These are phyloP conservation scores for Meloidogyne exigua DNA, from an alignment of 1,140 invertebrate species.

Conservation along the genomic window DNA sequence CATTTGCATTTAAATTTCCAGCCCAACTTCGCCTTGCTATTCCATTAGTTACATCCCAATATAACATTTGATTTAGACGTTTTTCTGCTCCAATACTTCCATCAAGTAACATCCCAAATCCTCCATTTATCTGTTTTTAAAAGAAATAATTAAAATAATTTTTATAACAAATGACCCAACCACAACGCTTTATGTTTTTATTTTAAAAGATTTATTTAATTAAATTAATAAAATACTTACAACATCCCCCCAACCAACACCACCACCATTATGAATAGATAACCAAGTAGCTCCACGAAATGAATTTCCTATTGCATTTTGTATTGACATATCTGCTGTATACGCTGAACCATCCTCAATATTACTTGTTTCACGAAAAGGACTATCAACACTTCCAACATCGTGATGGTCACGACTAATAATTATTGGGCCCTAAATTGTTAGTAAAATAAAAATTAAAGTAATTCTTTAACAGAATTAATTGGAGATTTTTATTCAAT, in stretches of 20 bases:
- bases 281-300: conserved; percentile 75
- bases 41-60: conserved; percentile 75
- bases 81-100: conserved; percentile 66
- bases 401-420: conserved; percentile 74
- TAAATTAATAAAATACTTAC: background rate
- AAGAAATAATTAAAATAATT: too few relatives aligned
- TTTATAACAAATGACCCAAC: too few relatives aligned
- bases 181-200: too few relatives aligned
- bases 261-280: conserved; percentile 73
- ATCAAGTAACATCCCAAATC: conserved; percentile 73
- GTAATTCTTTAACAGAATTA: too few relatives aligned
- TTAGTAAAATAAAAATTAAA: background rate
- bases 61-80: conserved; percentile 67
- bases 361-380: conserved; percentile 73
- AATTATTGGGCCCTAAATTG: conserved; percentile 69
- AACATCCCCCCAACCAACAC: conserved; percentile 74
- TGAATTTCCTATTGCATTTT: conserved; percentile 72
- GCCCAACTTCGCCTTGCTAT: conserved; percentile 64
- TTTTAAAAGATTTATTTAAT: too few relatives aligned
- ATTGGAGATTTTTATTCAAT: too few relatives aligned
- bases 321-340: conserved; percentile 35
- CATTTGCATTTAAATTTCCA: conserved; percentile 52
- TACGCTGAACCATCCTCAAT: conserved; percentile 70
- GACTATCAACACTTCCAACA: conserved; percentile 74
- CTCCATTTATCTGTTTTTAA: conserved; percentile 69